These are phyloP conservation scores for Avahi laniger DNA, from an alignment of 2,797 vertebrate genomes.

Conservation along the genomic window DNA sequence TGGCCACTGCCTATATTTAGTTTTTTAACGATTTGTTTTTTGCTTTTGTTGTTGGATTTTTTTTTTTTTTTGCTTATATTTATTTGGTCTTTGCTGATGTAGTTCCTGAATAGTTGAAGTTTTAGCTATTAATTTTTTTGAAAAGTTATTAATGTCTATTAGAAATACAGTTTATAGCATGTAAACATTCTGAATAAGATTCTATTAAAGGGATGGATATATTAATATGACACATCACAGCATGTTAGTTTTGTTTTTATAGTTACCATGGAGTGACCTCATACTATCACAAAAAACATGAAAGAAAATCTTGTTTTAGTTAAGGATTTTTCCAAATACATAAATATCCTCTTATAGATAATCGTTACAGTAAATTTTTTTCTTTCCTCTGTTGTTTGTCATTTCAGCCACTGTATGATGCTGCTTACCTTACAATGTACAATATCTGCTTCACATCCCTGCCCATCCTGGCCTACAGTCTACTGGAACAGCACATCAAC, in stretches of 20 bases:
- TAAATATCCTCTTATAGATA: neutral
- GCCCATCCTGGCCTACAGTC: conserved; percentile 97
- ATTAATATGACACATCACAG: neutral
- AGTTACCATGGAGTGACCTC: neutral
- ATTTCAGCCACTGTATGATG: conserved; percentile 95
- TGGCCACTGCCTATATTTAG: neutral
- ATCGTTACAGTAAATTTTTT: conserved; percentile 24
- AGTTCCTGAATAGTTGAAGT: neutral
- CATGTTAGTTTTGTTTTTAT: conserved; percentile 42
- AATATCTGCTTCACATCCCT: conserved; percentile 99
- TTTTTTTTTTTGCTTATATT: neutral
- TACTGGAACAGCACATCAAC: conserved; percentile 96
- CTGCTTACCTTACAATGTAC: conserved; percentile 99
- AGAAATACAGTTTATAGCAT: neutral
- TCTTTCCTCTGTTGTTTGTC: neutral
- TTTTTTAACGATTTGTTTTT: neutral
- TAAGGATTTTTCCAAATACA: neutral
- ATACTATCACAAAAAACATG: neutral
- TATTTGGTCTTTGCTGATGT: conserved; percentile 28
- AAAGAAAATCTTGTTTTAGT: conserved; percentile 23
- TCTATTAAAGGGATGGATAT: neutral
- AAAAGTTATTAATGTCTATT: conserved; percentile 22
- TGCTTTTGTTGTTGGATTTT: neutral
- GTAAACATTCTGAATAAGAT: conserved; percentile 24
- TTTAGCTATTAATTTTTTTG: conserved; percentile 21